Conservation (phyloP, 2,888 invertebrate species). For the Blera fallax region DNA sequence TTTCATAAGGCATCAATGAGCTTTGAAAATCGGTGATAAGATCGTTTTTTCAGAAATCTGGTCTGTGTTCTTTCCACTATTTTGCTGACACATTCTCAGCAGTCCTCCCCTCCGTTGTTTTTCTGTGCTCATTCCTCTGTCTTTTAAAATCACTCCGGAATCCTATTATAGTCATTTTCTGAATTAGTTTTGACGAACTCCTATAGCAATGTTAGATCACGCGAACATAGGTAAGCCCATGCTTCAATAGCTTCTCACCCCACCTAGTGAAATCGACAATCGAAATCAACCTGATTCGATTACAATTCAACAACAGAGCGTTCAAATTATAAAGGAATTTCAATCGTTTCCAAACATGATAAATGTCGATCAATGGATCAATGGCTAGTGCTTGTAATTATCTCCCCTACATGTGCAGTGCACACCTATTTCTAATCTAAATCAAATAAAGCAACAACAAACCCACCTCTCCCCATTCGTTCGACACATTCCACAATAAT, state of each 20-base stretch:
- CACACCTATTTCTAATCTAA: not conserved
- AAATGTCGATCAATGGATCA: constrained; percentile 30
- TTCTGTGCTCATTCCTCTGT: too few relatives aligned
- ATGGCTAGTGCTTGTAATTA: constrained; percentile 2
- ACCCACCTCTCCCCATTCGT: not conserved
- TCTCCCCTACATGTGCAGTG: not conserved
- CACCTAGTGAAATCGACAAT: not conserved
- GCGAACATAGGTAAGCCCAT: not conserved
- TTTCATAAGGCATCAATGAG: too few relatives aligned
- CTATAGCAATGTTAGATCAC: not conserved
- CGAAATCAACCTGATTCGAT: not conserved
- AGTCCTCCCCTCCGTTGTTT: too few relatives aligned
- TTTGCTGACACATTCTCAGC: too few relatives aligned
- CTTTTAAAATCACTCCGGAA: too few relatives aligned
- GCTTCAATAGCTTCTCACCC: not conserved
- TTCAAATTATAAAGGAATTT: constrained; percentile 12
- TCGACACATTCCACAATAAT: not conserved
- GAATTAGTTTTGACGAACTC: too few relatives aligned
- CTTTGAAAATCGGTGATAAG: too few relatives aligned
- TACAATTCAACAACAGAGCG: not conserved
- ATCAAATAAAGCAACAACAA: not conserved
- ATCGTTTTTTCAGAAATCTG: too few relatives aligned
- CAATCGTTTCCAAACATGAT: constrained; percentile 15
- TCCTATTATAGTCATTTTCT: too few relatives aligned
- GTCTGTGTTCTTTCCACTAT: too few relatives aligned